A percentile compares a stretch with the other conserved stretches of the same genome.
phyloP scores from a whole-genome alignment of 2,113 vertebrate species.

The Pterophyllum scalare region DNA sequence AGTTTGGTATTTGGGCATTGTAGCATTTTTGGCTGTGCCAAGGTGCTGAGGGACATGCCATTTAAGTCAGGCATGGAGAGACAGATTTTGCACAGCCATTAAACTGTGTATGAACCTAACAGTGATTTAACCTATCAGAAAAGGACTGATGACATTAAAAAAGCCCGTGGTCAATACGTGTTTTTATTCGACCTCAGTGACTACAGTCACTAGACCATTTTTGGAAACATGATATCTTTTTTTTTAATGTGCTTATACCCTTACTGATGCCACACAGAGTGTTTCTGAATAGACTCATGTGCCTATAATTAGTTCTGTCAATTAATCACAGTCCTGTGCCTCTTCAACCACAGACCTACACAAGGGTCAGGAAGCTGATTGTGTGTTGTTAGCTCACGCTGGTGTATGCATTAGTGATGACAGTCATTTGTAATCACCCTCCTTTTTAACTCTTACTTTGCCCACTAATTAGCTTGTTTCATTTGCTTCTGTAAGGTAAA shows the following conservation, averaged over 20 bases:
- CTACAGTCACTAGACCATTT: neutral
- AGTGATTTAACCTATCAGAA: slow-evolving; percentile 25
- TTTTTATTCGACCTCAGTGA: slow-evolving; percentile 16
- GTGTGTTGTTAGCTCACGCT: slow-evolving; percentile 1
- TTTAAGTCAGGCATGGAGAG: slow-evolving; percentile 32
- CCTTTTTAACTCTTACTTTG: slow-evolving; percentile 25
- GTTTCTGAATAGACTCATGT: slow-evolving; percentile 12
- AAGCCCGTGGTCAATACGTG: slow-evolving; percentile 1
- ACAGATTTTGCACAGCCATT: slow-evolving; percentile 26
- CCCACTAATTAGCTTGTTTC: slow-evolving; percentile 64
- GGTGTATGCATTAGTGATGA: slow-evolving; percentile 37
- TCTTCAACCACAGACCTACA: slow-evolving; percentile 9
- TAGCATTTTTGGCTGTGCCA: slow-evolving; percentile 48
- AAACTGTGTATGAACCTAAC: slow-evolving; percentile 12
- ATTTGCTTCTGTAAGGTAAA: slow-evolving; percentile 54
- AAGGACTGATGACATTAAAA: slow-evolving; percentile 19
- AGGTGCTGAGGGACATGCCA: slow-evolving; percentile 51
- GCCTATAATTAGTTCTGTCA: slow-evolving; percentile 44
- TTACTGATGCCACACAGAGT: neutral
- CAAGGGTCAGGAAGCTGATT: slow-evolving; percentile 11
- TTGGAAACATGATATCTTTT: neutral
- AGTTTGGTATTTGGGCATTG: slow-evolving; percentile 60
- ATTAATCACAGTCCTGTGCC: slow-evolving; percentile 15
- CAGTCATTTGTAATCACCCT: slow-evolving; percentile 47
- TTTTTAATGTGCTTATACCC: slow-evolving; percentile 8